phyloP scores from a whole-genome alignment of 2,888 invertebrate species.

The Torymus texanus region DNA sequence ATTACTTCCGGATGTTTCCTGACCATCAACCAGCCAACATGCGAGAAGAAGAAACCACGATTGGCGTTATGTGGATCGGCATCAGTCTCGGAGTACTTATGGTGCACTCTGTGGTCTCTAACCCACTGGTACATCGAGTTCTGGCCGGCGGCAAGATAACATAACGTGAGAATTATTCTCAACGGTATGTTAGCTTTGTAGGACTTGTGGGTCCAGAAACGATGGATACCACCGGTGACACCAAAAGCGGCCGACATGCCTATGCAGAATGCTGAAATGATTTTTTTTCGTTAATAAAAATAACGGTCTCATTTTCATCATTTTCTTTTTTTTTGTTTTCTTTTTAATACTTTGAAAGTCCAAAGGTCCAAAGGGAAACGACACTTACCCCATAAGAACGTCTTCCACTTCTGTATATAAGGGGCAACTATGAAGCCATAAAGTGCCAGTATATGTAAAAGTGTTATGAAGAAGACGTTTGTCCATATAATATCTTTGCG shows the following conservation, averaged over 20 bases:
- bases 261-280: slow-evolving; percentile 7
- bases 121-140: slow-evolving; percentile 85
- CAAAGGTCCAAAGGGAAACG: background rate
- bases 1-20: slow-evolving; percentile 91
- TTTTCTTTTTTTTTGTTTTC: too few relatives aligned
- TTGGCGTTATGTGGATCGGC: slow-evolving; percentile 90
- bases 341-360: too few relatives aligned
- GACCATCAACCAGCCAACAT: slow-evolving; percentile 95
- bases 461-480: slow-evolving; percentile 36
- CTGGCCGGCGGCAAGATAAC: slow-evolving; percentile 71
- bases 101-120: slow-evolving; percentile 85
- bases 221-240: slow-evolving; percentile 54
- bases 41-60: slow-evolving; percentile 93
- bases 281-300: too few relatives aligned
- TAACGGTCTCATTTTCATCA: too few relatives aligned
- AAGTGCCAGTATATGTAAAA: slow-evolving; percentile 34
- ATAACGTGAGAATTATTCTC: slow-evolving; percentile 35
- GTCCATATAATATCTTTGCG: slow-evolving; percentile 46
- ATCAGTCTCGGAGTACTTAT: slow-evolving; percentile 82
- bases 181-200: slow-evolving; percentile 52
- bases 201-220: slow-evolving; percentile 52
- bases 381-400: slow-evolving; percentile 42
- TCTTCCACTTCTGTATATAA: slow-evolving; percentile 37
- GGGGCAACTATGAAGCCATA: slow-evolving; percentile 37
- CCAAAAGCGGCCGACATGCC: slow-evolving; percentile 53